phyloP scores from a whole-genome alignment of 2,113 vertebrate species.

The Alexandromys fortis region DNA sequence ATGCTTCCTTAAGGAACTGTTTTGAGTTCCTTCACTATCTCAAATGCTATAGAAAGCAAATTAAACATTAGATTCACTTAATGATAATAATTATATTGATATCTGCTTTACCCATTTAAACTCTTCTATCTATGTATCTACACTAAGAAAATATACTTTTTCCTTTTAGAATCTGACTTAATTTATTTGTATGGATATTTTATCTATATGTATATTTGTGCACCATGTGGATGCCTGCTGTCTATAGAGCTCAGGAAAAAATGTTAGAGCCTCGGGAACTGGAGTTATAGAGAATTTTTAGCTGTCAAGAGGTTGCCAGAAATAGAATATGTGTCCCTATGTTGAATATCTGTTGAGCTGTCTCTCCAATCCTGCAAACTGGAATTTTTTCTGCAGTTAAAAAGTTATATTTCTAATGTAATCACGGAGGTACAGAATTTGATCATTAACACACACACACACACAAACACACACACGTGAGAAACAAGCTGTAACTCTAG shows the following conservation, averaged over 20 bases:
- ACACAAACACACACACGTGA: background rate
- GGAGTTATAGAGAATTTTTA: background rate
- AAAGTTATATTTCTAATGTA: background rate
- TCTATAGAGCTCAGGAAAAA: background rate
- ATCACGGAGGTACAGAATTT: background rate
- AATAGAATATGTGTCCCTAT: background rate
- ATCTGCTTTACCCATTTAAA: background rate
- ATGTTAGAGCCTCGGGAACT: background rate
- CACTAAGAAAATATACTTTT: background rate
- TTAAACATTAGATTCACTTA: conserved; percentile 38
- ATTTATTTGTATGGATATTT: background rate
- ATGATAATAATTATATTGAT: conserved; percentile 34
- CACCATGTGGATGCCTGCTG: background rate
- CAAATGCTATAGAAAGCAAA: conserved; percentile 46
- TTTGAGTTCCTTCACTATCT: background rate
- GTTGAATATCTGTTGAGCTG: background rate
- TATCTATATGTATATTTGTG: background rate
- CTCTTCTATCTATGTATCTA: background rate
- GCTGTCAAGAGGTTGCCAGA: background rate
- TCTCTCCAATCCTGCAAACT: background rate
- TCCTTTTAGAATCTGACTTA: background rate
- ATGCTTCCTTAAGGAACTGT: background rate
- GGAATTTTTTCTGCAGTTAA: background rate
- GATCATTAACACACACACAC: background rate
- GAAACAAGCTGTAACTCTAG: conserved; percentile 6